A percentile compares a stretch with the other conserved stretches of the same genome.
Evolutionary conservation across 2,113 vertebrate genomes (phyloP).

Genomic region (Plecotus auritus): DNA sequence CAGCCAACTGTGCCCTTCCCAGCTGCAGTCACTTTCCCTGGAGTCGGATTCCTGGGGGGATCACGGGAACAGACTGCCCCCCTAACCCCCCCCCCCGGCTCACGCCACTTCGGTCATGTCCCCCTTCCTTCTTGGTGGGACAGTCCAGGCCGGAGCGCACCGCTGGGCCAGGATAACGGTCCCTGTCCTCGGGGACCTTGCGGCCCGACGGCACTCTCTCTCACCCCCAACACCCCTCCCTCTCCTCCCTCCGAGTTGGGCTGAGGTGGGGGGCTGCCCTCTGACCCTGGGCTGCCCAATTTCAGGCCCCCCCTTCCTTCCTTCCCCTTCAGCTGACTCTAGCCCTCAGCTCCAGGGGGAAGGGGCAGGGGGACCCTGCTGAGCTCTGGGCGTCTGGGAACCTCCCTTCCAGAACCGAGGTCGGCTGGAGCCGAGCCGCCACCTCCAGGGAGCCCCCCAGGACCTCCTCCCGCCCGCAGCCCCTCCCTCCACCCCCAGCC

Average conservation of each 20-base stretch:
- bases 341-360: background rate
- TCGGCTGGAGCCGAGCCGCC: background rate
- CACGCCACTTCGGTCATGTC: fast-evolving
- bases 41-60: background rate
- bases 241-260: too few species aligned
- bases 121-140: background rate
- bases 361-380: background rate
- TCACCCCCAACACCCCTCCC: background rate
- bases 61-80: background rate
- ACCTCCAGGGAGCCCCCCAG: background rate
- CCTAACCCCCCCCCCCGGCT: background rate
- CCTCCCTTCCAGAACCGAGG: background rate
- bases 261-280: too few species aligned
- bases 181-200: background rate
- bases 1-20: constrained; percentile 10
- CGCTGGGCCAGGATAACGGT: fast-evolving
- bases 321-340: background rate
- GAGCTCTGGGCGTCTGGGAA: background rate
- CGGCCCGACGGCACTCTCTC: background rate
- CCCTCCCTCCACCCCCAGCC: too few species aligned
- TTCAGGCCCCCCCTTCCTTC: fast-evolving
- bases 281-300: background rate
- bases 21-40: constrained; percentile 15
- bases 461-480: background rate
- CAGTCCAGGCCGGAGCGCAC: fast-evolving